Conservation (phyloP, 2,797 vertebrate species). For the Tenualosa thibaudeaui region DNA sequence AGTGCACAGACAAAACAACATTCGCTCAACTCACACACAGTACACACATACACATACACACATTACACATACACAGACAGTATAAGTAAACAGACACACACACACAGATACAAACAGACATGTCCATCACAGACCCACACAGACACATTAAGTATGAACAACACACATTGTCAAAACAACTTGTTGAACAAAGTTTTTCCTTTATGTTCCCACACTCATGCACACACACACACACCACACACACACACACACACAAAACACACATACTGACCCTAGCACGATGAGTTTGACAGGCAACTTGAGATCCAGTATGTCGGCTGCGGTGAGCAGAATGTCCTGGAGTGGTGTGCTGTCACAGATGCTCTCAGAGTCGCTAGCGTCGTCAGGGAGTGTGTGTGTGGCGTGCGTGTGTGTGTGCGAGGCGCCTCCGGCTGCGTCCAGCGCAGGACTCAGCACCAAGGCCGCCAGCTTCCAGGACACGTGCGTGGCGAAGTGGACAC, state of each 20-base stretch:
- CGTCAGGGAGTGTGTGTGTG: conserved; percentile 70
- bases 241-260: conserved; percentile 22
- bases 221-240: not conserved
- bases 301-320: conserved; percentile 90
- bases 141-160: not conserved
- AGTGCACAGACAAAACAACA: not conserved
- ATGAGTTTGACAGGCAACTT: conserved; percentile 86
- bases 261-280: conserved; percentile 83
- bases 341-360: conserved; percentile 87
- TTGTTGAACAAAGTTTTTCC: not conserved
- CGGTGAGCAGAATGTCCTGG: conserved; percentile 93
- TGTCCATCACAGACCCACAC: not conserved
- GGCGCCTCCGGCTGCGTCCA: not conserved
- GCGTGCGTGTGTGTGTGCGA: not conserved
- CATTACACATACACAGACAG: no score
- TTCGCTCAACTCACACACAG: not conserved
- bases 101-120: no score
- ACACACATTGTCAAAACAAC: not conserved
- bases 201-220: not conserved
- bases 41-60: no score
- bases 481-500: conserved; percentile 94
- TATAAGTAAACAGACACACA: no score
- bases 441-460: conserved; percentile 80
- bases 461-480: conserved; percentile 94
- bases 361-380: conserved; percentile 85